A percentile compares a stretch with the other conserved stretches of the same genome.
Evolutionary conservation across 2,797 vertebrate genomes (phyloP).

Genomic region (Falco rusticolus): DNA sequence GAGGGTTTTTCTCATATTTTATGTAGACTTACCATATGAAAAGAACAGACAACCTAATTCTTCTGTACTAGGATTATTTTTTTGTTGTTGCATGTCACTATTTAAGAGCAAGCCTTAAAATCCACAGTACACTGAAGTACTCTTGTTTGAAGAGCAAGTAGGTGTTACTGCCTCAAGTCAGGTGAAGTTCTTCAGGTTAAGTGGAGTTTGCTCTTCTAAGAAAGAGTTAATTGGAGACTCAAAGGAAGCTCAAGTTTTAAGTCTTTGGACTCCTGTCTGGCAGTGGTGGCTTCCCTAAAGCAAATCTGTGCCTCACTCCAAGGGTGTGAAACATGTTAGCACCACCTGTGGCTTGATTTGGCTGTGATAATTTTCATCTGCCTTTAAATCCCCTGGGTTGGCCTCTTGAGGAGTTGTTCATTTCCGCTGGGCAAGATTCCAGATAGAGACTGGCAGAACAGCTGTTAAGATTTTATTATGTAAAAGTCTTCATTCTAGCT

Average conservation of each 20-base stretch:
- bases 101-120: background rate
- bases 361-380: conserved; percentile 39
- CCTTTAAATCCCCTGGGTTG: conserved; percentile 4
- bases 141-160: background rate
- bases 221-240: background rate
- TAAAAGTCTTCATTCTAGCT: background rate
- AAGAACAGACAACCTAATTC: background rate
- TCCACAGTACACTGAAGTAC: background rate
- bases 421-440: conserved; percentile 36
- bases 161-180: background rate
- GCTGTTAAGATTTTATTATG: conserved; percentile 29
- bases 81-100: background rate
- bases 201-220: background rate
- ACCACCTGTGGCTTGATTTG: background rate
- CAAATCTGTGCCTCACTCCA: background rate
- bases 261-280: background rate
- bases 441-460: conserved; percentile 29
- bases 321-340: background rate
- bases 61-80: background rate
- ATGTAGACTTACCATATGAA: background rate
- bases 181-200: background rate
- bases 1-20: background rate
- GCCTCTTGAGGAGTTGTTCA: conserved; percentile 11
- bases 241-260: background rate
- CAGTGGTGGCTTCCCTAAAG: background rate